Evolutionary conservation across 2,113 vertebrate species (phyloP), one percentile per base, ranked within the genome.

Genomic region (Pterophyllum scalare): DNA sequence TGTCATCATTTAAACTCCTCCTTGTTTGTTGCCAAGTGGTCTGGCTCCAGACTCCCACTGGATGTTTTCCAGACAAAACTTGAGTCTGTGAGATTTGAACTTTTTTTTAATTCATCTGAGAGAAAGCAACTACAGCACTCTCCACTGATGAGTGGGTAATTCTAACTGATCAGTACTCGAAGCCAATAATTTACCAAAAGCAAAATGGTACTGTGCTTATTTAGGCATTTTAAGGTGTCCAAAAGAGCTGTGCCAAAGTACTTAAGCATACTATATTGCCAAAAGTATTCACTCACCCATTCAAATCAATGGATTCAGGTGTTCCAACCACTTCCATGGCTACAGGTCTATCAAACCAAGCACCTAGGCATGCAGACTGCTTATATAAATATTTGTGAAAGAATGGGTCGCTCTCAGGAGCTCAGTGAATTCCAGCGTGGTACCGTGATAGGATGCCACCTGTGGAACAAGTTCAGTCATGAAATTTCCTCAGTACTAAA

Each of bases 1-100:
- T 64, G 74, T 80, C 54, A 19, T 70, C 19, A 19, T 59, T 59
- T 22, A 54, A 82, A 75, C 57, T 59, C 33, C 75, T 84, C 54
- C 75, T 78, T 20, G 58, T 75, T 75, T 79, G 60, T 59, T 57
- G 35, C 80, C 54, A 70, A 81, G 64, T 35, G 6, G 38, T 81
- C 87, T 87, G 88, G 61, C 74, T 91, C 84, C 43, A 52, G 1
- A 82, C 40, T 88, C 80, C 67, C 76, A 26, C 20, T 81, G 70
- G 83, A 89, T 31, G n/a, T 75, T 77, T 67, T 90, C 77, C 85
- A 90, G 86, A 84, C 60, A 88, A 64, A 86, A 89, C 70, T 62
- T 35, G 2, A 76, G 22, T 62, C 83, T 86, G 57, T 61, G 65
- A 79, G 76, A 82, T 81, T 81, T 46, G 38, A 14, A 14, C 10